Conservation (phyloP, 2,888 invertebrate genomes). For the Apeira syringaria region DNA sequence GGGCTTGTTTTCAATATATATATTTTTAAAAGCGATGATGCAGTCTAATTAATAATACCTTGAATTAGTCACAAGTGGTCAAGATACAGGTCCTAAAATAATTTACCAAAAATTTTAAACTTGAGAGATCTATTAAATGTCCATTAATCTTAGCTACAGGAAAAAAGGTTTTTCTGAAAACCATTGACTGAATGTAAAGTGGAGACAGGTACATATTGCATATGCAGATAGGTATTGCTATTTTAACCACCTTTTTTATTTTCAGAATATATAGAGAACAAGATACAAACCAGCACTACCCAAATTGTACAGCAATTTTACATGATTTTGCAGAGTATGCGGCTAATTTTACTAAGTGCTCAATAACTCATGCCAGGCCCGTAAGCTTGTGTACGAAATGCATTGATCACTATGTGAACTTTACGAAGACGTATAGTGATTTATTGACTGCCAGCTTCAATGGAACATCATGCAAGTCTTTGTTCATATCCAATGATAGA, state of each 20-base stretch:
- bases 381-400: slow-evolving; percentile 85
- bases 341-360: slow-evolving; percentile 84
- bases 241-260: neutral
- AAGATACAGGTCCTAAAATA: no score
- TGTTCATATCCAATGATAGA: slow-evolving; percentile 85
- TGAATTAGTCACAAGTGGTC: no score
- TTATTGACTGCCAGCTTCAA: slow-evolving; percentile 68
- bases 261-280: slow-evolving; percentile 1
- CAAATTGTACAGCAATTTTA: slow-evolving; percentile 55
- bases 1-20: no score
- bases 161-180: no score
- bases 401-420: slow-evolving; percentile 76
- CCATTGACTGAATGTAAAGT: no score
- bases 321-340: slow-evolving; percentile 79
- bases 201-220: no score
- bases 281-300: slow-evolving; percentile 10
- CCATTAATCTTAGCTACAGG: no score
- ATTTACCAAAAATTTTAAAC: no score
- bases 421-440: slow-evolving; percentile 76
- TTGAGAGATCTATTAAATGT: no score
- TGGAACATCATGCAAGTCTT: slow-evolving; percentile 82
- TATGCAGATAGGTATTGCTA: no score
- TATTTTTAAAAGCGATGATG: no score
- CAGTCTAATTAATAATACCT: no score
- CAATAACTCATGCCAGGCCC: slow-evolving; percentile 84